Evolutionary conservation across 53 echinoderm and acorn worm genomes (phyloP).

Genomic region (Patiria pectinifera): DNA sequence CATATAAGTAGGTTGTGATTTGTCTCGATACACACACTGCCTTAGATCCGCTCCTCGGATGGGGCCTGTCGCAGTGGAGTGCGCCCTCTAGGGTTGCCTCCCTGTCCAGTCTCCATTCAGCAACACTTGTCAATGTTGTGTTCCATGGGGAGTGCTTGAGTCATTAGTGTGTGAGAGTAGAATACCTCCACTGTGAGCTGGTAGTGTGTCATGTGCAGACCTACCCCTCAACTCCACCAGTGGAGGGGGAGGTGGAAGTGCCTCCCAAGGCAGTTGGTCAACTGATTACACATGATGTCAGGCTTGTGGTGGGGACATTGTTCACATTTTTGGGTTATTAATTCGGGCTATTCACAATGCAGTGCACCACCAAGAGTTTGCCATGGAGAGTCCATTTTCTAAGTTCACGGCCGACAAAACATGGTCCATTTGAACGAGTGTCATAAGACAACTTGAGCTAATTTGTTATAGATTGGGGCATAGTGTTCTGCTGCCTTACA

Average conservation of each 20-base stretch:
- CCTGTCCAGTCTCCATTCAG: constrained; percentile 69
- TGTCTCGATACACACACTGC: constrained; percentile 75
- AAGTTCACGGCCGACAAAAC: no score
- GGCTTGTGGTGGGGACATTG: constrained; percentile 71
- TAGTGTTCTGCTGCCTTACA: no score
- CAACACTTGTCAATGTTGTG: constrained; percentile 96
- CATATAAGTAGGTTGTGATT: neutral
- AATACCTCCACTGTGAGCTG: constrained; percentile 84
- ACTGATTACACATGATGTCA: constrained; percentile 21
- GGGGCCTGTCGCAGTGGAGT: constrained; percentile 21
- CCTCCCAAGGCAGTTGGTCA: constrained; percentile 26
- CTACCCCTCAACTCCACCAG: constrained; percentile 6
- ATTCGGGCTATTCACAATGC: no score
- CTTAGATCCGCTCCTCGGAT: constrained; percentile 99
- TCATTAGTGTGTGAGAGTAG: constrained; percentile 98
- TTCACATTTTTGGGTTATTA: neutral
- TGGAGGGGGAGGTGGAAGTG: neutral
- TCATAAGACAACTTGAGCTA: no score
- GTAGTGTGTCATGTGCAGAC: constrained; percentile 41
- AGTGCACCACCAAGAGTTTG: no score
- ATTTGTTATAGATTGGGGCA: no score
- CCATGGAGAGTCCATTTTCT: no score
- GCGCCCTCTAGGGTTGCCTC: constrained; percentile 11
- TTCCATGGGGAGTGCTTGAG: constrained; percentile 98
- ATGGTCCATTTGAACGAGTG: no score